Evolutionary conservation across 2,113 vertebrate genomes (phyloP), one percentile per base, ranked within the genome.

Genomic region (Thunnus maccoyii): DNA sequence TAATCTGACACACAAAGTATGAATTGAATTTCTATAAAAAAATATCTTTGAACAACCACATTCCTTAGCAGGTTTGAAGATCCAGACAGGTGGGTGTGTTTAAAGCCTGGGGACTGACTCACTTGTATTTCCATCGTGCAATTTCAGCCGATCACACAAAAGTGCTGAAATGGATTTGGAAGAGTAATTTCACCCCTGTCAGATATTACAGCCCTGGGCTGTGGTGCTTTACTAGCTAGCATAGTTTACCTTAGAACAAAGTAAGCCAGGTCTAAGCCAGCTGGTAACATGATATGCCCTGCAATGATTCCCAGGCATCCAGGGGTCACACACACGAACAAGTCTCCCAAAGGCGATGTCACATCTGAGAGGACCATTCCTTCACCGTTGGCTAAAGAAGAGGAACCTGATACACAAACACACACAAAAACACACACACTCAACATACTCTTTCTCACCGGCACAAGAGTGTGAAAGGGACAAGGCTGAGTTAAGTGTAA

Each of bases 191-290:
- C 80, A 93, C 70, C 88, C 60, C 14, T 62, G 80, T 85, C 74
- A 72, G 85, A 86, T 72, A 75, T 62, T 63, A 9, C 72, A 77
- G 90, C 87, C 80, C 57, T 30, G 78, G 72, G 92, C 84, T 36
- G 78, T 0, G 63, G 32, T 25, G 76, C 78, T 92, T 85, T 76
- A 88, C 67, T 7, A 64, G 73, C 80, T 46, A 47, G 62, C 54
- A 32, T 82, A 85, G 88, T 86, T 90, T 70, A 86, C 80, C 81
- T 73, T 22, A 83, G 88, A 94, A 93, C 91, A 93, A 93, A 93
- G 90, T 89, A 68, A 90, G 76, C 76, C 44, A 3, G 77, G 61
- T 32, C 86, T 87, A 67, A 89, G 84, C 86, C 78, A 25, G 64
- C 58, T 65, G 18, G 93, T 82, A 93, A 94, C 86, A 41, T 20